A percentile compares a stretch with the other conserved stretches of the same genome.
Conservation (phyloP, 2,888 invertebrate genomes). For the Ophion ventricosus region DNA sequence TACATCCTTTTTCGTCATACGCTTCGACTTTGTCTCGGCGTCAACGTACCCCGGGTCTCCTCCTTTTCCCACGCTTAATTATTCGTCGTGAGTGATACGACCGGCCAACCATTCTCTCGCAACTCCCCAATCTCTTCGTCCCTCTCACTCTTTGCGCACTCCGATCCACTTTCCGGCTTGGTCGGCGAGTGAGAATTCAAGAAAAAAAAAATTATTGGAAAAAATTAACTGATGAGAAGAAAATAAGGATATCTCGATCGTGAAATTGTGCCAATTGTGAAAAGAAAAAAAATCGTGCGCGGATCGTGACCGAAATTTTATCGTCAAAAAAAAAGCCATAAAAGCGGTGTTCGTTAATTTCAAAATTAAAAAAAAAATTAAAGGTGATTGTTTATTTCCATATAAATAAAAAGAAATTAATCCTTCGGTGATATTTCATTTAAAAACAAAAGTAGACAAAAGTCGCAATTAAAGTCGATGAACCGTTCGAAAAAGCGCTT, state of each 20-base stretch:
- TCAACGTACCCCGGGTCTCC: background rate
- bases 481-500: background rate
- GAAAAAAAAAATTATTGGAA: background rate
- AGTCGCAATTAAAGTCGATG: background rate
- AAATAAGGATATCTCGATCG: background rate
- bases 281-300: background rate
- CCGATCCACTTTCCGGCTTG: background rate
- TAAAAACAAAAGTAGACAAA: background rate
- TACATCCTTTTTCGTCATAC: background rate
- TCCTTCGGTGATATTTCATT: background rate
- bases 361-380: background rate
- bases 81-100: background rate
- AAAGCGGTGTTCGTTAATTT: no score
- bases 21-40: background rate
- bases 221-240: background rate
- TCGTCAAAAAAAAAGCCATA: no score
- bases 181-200: background rate
- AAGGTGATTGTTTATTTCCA: background rate
- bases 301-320: background rate
- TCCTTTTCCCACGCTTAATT: background rate
- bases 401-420: background rate
- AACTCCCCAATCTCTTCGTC: background rate
- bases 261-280: background rate
- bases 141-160: background rate
- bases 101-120: background rate